Evolutionary conservation across 2,888 invertebrate genomes (phyloP), one percentile per base, ranked within the genome.

Genomic region (Altica lythri): DNA sequence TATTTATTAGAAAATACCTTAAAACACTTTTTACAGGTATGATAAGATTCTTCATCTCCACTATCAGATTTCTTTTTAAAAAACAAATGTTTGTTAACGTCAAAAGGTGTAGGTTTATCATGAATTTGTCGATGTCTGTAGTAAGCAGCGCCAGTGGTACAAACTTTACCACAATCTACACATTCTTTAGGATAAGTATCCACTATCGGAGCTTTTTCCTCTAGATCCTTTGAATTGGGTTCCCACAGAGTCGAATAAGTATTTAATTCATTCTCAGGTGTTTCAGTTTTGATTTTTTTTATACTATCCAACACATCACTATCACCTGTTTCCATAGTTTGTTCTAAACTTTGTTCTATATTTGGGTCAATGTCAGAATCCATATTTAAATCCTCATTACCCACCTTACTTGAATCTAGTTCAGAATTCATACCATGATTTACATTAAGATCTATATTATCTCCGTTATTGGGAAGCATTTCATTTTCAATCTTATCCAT

Each of bases 1-100:
- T 72, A 74, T 50, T 72, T 74, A 32, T 75, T 78, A 0, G 75
- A 73, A 50, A 80, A 78, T 1, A 79, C 75, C 55, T 78, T 79
- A 13, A 79, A 79, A 61, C 81, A 81, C 1, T 77, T 67, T 17
- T 79, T 78, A 63, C 81, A 81, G 1, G 75, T 76, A 51, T 70
- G 68, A 46, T 75, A 75, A 1, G 73, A 72, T 53, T 74, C 73
- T 4, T 62, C 66, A n/a, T 65, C 64, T 2, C 45, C 45, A n/a
- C 30, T 37, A 14, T 60, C 53, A 14, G 61, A 59, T 6, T 53
- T 49, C 30, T 45, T 54, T 34, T 48, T 53, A 8, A 53, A 25
- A 8, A 45, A 35, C n/a, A n/a, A n/a, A n/a, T n/a, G n/a, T n/a
- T 43, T 51, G 34, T 44, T 35, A 1, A 35, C 51, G 10, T 61